Conservation (phyloP, 2,797 vertebrate genomes). For the Rousettus madagascariensis region DNA sequence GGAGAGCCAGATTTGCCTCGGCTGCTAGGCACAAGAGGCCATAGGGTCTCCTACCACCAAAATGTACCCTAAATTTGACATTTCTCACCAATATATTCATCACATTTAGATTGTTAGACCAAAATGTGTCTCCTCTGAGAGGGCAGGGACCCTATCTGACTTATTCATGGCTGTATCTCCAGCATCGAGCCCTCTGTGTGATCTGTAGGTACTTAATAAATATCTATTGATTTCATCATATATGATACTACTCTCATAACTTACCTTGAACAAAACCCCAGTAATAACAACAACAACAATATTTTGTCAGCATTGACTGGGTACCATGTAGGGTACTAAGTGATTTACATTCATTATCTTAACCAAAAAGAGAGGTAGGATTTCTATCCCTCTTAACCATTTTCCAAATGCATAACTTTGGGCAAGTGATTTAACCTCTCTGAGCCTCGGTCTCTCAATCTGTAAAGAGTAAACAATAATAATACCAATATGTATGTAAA, state of each 20-base stretch:
- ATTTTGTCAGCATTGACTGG: not conserved
- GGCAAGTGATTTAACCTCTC: not conserved
- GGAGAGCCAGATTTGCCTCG: not conserved
- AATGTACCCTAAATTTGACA: not conserved
- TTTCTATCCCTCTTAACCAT: not conserved
- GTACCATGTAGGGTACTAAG: not conserved
- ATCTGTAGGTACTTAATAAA: not conserved
- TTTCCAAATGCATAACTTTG: not conserved
- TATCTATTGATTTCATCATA: not conserved
- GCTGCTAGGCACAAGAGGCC: not conserved
- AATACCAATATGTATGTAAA: not conserved
- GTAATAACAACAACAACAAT: not conserved
- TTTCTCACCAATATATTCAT: not conserved
- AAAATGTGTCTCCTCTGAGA: not conserved
- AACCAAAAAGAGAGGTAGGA: not conserved
- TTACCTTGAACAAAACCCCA: not conserved
- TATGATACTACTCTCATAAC: not conserved
- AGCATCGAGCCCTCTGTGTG: not conserved
- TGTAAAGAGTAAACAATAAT: not conserved
- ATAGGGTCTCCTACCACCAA: not conserved
- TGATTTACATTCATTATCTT: not conserved
- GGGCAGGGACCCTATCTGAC: not conserved
- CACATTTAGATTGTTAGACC: not conserved
- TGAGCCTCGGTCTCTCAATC: not conserved
- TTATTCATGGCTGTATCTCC: not conserved